Evolutionary conservation across 2,113 vertebrate species (phyloP), one percentile per base, ranked within the genome.

Genomic region (Rhabdomys dilectus): DNA sequence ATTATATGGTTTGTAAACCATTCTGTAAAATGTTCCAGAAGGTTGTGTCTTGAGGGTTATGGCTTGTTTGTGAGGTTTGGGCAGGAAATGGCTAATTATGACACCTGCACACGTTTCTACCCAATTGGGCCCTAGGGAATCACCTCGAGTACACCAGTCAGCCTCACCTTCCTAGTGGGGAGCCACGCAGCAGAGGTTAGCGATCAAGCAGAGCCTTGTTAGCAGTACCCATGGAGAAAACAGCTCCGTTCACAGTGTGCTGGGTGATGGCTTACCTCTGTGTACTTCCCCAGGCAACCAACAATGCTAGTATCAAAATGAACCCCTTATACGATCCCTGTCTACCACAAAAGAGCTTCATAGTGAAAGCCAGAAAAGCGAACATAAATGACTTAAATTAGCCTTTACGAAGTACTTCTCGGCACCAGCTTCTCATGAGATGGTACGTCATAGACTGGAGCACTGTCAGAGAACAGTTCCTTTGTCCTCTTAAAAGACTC

Each of bases 41-140:
- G 97, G 70, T 24, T 96, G 94, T 91, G 97, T 98, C 97, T 97
- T 95, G 98, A 98, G 98, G 96, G 98, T 96, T 98, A 90, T 64
- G 97, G 97, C 93, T 98, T 98, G 97, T 98, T 98, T 98, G 97
- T 95, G 96, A 97, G 96, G 78, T 62, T 98, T 96, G 95, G 88
- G 94, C 98, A 98, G 98, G 98, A 98, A 99, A 97, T 97, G 97
- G 98, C 97, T 98, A 98, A 98, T 98, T 98, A 98, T 98, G 93
- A 98, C 98, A 98, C 98, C 97, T 98, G 98, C 96, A 91, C 73
- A 97, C 94, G 39, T 96, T 98, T 60, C 97, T 91, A 75, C 91
- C 88, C 66, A 96, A 98, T 97, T 97, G 94, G 98, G 19, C 98
- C 97, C 94, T 81, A 6, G 98, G 97, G 98, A 98, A 93, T 89